Evolutionary conservation across 2,797 vertebrate species (phyloP), one percentile per base, ranked within the genome.

Genomic region (Eptatretus atami): DNA sequence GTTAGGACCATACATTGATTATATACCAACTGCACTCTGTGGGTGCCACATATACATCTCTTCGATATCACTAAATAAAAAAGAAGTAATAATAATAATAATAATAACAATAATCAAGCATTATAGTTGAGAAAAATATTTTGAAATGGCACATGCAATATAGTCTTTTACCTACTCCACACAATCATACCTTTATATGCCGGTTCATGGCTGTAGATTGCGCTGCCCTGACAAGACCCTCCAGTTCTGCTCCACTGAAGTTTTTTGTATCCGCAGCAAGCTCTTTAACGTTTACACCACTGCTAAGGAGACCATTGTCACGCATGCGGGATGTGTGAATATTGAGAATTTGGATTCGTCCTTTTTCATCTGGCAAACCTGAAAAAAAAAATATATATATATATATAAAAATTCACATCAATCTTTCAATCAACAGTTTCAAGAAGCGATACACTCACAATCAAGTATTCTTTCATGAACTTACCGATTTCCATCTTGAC

Each of bases 401-500:
- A 19, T 52, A 24, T 10, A 52, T 15, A 11, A 25, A 10, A n/a
- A 2, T 15, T 10, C 14, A 44, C 3, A 52, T 3, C 11, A 25
- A 8, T 12, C 52, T 53, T 15, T 12, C 52, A 25, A 44, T 44
- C n/a, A 10, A 8, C n/a, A 9, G 13, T 53, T 13, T 44, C 53
- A 65, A 52, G 13, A 64, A 24, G 13, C 24, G 54, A 53, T 12
- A 65, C 9, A 13, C 15, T 13, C 53, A 2, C n/a, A 65, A 31
- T 11, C 19, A 15, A 6, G 52, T 25, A 24, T 8, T 10, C 13
- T 44, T 44, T 44, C 1, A 10, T 57, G 63, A 1, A n/a, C 80
- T 81, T 73, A 94, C 88, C 86, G 2, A 94, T 94, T 75, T 94
- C 88, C 86, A 96, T 96, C 70, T 94, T 93, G 70, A 92, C 88